A percentile compares a stretch with the other conserved stretches of the same genome.
Evolutionary conservation across 2,888 invertebrate species (phyloP).

Genomic region (Boloria selene): DNA sequence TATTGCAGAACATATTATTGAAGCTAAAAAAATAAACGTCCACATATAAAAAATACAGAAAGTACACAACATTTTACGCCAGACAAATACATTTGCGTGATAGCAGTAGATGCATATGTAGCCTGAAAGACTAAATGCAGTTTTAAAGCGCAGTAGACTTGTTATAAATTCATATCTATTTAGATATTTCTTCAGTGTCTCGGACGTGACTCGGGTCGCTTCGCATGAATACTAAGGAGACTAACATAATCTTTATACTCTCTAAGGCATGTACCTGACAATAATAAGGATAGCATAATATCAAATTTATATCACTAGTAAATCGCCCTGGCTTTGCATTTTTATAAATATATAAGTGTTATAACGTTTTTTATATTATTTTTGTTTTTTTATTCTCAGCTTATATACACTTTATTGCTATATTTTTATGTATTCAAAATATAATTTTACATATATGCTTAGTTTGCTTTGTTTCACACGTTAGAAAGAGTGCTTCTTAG

Average conservation of each 20-base stretch:
- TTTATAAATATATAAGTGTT: neutral
- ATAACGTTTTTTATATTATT: neutral
- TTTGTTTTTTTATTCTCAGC: too few relatives aligned
- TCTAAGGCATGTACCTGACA: slow-evolving; percentile 12
- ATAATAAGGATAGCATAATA: slow-evolving; percentile 12
- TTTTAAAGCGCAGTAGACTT: slow-evolving; percentile 13
- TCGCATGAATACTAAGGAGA: slow-evolving; percentile 47
- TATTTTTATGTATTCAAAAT: too few relatives aligned
- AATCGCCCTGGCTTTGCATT: neutral
- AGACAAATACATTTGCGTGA: slow-evolving; percentile 9
- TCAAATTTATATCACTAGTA: slow-evolving; percentile 4
- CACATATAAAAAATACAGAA: neutral
- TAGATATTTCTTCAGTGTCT: slow-evolving; percentile 40
- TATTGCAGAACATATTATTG: too few relatives aligned
- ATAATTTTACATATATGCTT: too few relatives aligned
- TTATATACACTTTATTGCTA: too few relatives aligned
- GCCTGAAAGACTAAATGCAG: neutral
- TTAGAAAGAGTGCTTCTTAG: too few relatives aligned
- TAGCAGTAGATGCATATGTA: neutral
- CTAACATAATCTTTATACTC: slow-evolving; percentile 15
- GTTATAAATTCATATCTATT: slow-evolving; percentile 44
- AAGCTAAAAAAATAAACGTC: too few relatives aligned
- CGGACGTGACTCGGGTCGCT: slow-evolving; percentile 44
- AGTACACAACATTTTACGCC: neutral
- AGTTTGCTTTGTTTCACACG: too few relatives aligned